Base-by-base conservation (phyloP, 30 jellyfish, hydroid and myxozoan genomes). In the Chironex yamaguchii region DNA sequence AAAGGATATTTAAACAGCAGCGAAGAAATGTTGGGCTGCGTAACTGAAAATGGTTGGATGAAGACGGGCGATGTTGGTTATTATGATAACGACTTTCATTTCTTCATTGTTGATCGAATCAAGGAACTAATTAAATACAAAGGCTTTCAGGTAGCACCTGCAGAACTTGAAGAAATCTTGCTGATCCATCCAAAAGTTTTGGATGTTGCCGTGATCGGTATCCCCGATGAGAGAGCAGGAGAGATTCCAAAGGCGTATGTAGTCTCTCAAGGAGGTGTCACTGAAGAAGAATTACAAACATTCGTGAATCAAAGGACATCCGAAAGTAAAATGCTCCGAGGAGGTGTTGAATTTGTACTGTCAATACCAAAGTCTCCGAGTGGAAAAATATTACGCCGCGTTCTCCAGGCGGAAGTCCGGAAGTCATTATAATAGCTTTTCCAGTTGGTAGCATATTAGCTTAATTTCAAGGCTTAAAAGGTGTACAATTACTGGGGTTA, bases 61-160 rank as follows among this genome's bases (percentile, higher is more conserved):
- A 69, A 72, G 23, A 68, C 98, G 20, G 98, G 98, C 13, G 98
- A 93, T 73, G 20, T 87, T 17, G 98, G 97, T 1, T 93, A 93
- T 70, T 88, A 72, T 65, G 97, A 93, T 51, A 96, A 88, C 48
- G 93, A 82, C 0, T 63, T 67, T 25, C 35, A 81, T 50, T 49
- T 93, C 49, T 93, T 69, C 62, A 71, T 93, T 68, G 93, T 88
- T 29, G 98, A 93, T 82, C 96, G 98, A 13, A 29, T 88, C 28
- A 93, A 93, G 67, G 98, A 93, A 36, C 93, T 93, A 24, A 93
- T 93, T 49, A 93, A 93, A 62, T 93, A 93, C 77, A 88, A 93
- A 81, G 97, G 96, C 11, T 68, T 81, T 36, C 95, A 82, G 91
- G 17, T 92, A 6, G 84, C 98, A 1, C 98, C 98, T 3, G 98